These are phyloP conservation scores for Drosophila greeni DNA, from an alignment of 2,888 invertebrate genomes.

Conservation along the genomic window DNA sequence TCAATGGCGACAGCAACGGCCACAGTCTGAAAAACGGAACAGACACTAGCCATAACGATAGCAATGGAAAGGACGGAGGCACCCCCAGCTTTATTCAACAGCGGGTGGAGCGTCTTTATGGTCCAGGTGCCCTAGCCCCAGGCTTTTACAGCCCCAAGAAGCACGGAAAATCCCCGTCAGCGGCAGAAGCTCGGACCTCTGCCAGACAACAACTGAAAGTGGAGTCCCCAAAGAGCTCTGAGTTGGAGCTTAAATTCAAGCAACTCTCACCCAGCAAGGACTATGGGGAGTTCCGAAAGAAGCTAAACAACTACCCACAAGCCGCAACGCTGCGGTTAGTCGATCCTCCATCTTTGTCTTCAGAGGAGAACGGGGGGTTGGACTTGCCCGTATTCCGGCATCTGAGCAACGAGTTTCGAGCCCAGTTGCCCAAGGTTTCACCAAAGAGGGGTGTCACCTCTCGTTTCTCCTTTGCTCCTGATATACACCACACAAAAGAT, in stretches of 20 bases:
- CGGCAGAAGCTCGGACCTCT: conserved; percentile 22
- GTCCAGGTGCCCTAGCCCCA: conserved; percentile 91
- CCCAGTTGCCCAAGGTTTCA: conserved; percentile 85
- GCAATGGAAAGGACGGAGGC: conserved; percentile 50
- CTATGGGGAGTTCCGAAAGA: conserved; percentile 72
- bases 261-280: conserved; percentile 76
- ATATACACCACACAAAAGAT: conserved; percentile 37
- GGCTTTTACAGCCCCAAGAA: conserved; percentile 86
- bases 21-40: conserved; percentile 4
- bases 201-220: conserved; percentile 42
- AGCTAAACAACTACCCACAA: conserved; percentile 53
- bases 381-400: conserved; percentile 89
- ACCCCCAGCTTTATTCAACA: conserved; percentile 91
- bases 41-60: conserved; percentile 41
- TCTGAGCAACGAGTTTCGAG: conserved; percentile 90
- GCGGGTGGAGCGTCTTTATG: conserved; percentile 91
- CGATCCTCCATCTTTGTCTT: conserved; percentile 12
- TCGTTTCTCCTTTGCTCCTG: conserved; percentile 46
- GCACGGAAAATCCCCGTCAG: conserved; percentile 36
- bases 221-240: conserved; percentile 61
- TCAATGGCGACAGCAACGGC: conserved; percentile 50
- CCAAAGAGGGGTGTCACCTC: conserved; percentile 79
- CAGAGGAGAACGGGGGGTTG: conserved; percentile 46
- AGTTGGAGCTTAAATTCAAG: conserved; percentile 78
- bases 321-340: conserved; percentile 29